Percentiles rank a stretch among this genome's conserved stretches.
Conservation (phyloP, 2,888 invertebrate genomes). For the Drosophila antonietae region DNA sequence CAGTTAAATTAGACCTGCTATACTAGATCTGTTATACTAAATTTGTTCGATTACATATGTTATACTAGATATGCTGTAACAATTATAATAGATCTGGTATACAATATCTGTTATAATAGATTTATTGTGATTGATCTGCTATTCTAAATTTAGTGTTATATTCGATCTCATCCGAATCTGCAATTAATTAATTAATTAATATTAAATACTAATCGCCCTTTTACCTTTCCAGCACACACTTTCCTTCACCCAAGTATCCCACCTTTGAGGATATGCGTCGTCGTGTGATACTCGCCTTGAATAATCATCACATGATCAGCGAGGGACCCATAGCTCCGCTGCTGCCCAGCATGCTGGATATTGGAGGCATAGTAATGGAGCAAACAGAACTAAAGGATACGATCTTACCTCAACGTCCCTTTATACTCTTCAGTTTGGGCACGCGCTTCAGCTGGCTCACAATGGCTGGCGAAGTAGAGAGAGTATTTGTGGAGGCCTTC, state of each 20-base stretch:
- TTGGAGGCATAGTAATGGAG: conserved; percentile 79
- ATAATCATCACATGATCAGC: conserved; percentile 79
- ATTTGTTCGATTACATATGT: no score
- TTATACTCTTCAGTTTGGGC: conserved; percentile 68
- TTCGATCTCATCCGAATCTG: no score
- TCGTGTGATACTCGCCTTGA: conserved; percentile 74
- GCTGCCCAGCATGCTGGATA: conserved; percentile 77
- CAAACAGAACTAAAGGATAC: conserved; percentile 21
- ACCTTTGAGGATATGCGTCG: conserved; percentile 61
- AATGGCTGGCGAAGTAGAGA: conserved; percentile 19
- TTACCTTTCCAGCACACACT: conserved; percentile 57
- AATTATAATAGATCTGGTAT: no score
- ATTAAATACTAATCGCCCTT: no score
- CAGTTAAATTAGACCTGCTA: no score
- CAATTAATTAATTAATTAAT: not conserved
- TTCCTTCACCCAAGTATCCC: conserved; percentile 69
- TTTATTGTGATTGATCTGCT: not conserved
- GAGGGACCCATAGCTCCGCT: conserved; percentile 77
- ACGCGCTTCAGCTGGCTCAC: conserved; percentile 65
- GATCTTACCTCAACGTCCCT: conserved; percentile 42
- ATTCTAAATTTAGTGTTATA: no score
- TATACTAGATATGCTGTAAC: no score
- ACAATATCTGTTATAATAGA: no score
- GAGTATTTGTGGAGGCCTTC: conserved; percentile 48
- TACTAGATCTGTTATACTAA: no score